A percentile compares a stretch with the other conserved stretches of the same genome.
Evolutionary conservation across 53 echinoderm and acorn worm species (phyloP).

Genomic region (Zoroaster sp.): DNA sequence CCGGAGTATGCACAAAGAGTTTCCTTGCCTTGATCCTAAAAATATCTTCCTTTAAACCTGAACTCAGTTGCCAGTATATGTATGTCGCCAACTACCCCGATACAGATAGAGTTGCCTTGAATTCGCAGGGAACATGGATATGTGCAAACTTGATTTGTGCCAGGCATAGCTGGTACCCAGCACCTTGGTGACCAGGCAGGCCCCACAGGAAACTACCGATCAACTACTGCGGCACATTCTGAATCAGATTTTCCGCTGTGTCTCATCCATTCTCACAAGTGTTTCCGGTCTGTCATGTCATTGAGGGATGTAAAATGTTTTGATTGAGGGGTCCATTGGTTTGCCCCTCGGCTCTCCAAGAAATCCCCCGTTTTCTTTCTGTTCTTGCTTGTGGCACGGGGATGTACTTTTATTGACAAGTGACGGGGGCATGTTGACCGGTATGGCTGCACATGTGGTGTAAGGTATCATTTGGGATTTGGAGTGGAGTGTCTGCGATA

Average conservation of each 20-base stretch:
- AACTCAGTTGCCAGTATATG: neutral
- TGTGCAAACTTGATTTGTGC: neutral
- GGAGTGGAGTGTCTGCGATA: too few relatives aligned
- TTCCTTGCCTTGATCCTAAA: neutral
- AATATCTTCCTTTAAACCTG: neutral
- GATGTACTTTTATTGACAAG: neutral
- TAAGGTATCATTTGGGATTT: neutral
- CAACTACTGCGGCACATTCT: slow-evolving; percentile 45
- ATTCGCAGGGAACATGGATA: too few relatives aligned
- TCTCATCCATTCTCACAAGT: slow-evolving; percentile 70
- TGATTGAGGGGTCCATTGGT: slow-evolving; percentile 2
- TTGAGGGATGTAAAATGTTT: neutral
- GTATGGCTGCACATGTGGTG: neutral
- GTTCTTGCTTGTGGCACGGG: neutral
- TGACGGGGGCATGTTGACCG: neutral
- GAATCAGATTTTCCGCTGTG: slow-evolving; percentile 63
- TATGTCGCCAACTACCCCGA: neutral
- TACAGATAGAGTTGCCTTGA: neutral
- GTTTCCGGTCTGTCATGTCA: slow-evolving; percentile 52
- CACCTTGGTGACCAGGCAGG: neutral
- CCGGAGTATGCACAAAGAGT: neutral
- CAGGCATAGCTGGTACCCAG: slow-evolving; percentile 36
- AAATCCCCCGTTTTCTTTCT: neutral
- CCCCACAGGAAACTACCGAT: slow-evolving; percentile 44
- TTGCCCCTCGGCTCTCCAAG: neutral